Evolutionary conservation across 92 coral and sea anemone species (phyloP).

Genomic region (Isaurus tuberculatus): DNA sequence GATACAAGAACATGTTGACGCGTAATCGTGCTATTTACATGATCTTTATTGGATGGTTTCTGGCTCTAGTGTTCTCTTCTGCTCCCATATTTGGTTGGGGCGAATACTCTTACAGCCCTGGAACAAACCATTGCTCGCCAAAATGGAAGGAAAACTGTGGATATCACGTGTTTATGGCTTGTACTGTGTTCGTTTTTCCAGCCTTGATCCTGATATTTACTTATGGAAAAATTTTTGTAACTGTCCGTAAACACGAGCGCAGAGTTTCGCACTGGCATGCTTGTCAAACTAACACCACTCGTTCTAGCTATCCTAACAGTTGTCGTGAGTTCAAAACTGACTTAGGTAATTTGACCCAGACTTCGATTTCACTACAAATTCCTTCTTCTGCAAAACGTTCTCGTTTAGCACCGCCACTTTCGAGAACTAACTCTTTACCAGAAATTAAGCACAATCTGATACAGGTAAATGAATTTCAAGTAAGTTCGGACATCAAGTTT

Average conservation of each 20-base stretch:
- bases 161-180: constrained; percentile 71
- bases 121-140: constrained; percentile 88
- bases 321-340: background rate
- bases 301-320: background rate
- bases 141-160: constrained; percentile 82
- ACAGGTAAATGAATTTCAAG: background rate
- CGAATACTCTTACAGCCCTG: constrained; percentile 75
- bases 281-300: background rate
- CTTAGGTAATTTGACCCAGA: background rate
- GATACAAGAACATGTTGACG: constrained; percentile 78
- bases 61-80: constrained; percentile 68
- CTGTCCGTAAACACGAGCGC: constrained; percentile 78
- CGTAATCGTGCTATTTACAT: constrained; percentile 67
- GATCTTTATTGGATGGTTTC: constrained; percentile 68
- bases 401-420: background rate
- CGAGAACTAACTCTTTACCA: constrained; percentile 33
- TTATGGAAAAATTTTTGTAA: constrained; percentile 80
- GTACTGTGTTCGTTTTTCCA: constrained; percentile 79
- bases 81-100: constrained; percentile 74
- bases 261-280: constrained; percentile 73
- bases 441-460: constrained; percentile 10
- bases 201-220: constrained; percentile 73
- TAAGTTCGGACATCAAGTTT: background rate
- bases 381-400: background rate
- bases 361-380: background rate